Base-by-base conservation (phyloP, 2,888 invertebrate species). In the Unio delphinus region DNA sequence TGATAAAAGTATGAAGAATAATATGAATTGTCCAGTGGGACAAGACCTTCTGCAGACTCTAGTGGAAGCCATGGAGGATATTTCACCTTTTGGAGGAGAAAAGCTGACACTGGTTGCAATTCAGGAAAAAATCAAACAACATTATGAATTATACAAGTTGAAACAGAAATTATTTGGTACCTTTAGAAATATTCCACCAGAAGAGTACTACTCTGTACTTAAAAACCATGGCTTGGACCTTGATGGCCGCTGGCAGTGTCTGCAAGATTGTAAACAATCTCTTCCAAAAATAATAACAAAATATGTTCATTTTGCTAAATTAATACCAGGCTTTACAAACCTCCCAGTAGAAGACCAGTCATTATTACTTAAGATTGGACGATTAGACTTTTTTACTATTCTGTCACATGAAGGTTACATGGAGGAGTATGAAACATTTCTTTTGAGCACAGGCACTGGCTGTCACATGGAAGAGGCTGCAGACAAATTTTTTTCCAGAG, bases 241-340 rank as follows among this genome's bases (percentile, higher is more conserved):
- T 45, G 77, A 77, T 64, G 73, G 74, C 20, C 61, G 77, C 20
- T 64, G 73, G 67, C 64, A 68, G 18, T 63, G 58, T 23, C 28
- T 77, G 18, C 73, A 73, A 66, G 30, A 63, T 34, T 73, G 60
- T 58, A 59, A 63, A 20, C 65, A 65, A 26, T 70, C 67, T 26
- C 55, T 75, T 4, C 71, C 74, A 65, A 64, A 62, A 2, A 55
- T 71, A 5, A 67, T 73, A 15, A 72, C 71, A 57, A 62, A 68
- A 45, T 77, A 74, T 30, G 74, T 74, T 64, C 69, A 73, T 34
- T 74, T 77, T 34, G 77, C 77, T 7, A 74, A 75, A 56, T 73
- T 67, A 8, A 68, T 77, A 55, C 77, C 77, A 23, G 74, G 71
- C 11, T 77, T 77, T 61, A 26, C 64, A 17, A 61, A 55, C 23